Conservation (phyloP, 1,140 invertebrate species). For the Aphis craccivora region DNA sequence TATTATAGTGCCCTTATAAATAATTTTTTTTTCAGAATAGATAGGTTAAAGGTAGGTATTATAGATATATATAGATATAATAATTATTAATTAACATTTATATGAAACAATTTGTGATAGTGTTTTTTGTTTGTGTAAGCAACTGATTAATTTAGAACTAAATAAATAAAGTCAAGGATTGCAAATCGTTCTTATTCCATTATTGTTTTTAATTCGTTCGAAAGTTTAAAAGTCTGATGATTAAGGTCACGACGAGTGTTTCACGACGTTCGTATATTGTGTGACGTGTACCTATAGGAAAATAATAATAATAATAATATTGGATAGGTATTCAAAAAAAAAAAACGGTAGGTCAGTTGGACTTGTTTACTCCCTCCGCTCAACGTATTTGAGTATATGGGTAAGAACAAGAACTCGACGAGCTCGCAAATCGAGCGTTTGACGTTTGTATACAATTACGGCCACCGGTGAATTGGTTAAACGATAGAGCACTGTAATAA, state of each 20-base stretch:
- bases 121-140: neutral
- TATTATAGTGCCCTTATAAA: neutral
- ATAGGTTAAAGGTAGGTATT: neutral
- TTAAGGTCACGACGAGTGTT: neutral
- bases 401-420: neutral
- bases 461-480: neutral
- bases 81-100: neutral
- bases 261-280: neutral
- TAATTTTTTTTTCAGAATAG: neutral
- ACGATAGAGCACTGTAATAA: neutral
- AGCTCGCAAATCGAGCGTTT: neutral
- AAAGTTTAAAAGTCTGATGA: neutral
- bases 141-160: neutral
- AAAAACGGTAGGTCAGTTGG: slow-evolving; percentile 16
- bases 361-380: neutral
- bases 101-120: neutral
- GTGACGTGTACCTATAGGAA: neutral
- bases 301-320: neutral
- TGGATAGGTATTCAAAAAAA: neutral
- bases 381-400: neutral
- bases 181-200: neutral
- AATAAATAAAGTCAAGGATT: neutral
- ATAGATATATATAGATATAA: neutral
- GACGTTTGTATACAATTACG: neutral
- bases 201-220: neutral